phyloP scores from a whole-genome alignment of 2,888 invertebrate species.

The Augiades crinisus region DNA sequence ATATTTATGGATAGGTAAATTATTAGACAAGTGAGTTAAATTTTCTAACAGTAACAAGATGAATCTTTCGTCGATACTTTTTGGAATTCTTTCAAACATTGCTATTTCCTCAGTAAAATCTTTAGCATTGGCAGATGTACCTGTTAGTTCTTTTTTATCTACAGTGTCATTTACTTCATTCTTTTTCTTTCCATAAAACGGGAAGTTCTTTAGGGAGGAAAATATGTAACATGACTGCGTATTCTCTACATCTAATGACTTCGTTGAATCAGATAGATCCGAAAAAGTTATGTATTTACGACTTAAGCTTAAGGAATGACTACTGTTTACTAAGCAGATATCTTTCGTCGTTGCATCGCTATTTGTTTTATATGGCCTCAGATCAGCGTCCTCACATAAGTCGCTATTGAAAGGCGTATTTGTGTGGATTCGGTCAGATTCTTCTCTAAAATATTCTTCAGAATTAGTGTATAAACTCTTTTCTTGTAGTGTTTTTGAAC shows the following conservation, averaged over 20 bases:
- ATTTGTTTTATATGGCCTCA: constrained; percentile 47
- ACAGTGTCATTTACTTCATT: constrained; percentile 30
- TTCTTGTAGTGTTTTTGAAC: constrained; percentile 4
- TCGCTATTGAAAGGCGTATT: not conserved
- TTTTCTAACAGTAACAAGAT: constrained; percentile 61
- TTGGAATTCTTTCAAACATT: constrained; percentile 47
- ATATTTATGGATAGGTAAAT: constrained; percentile 49
- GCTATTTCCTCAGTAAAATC: constrained; percentile 37
- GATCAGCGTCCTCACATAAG: constrained; percentile 32
- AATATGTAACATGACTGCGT: constrained; percentile 51
- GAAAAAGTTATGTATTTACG: not conserved
- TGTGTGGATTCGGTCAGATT: not conserved
- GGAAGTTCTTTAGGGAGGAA: constrained; percentile 46
- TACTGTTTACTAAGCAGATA: constrained; percentile 30
- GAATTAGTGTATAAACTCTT: too few species aligned
- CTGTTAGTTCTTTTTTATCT: constrained; percentile 26
- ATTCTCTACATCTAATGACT: constrained; percentile 36
- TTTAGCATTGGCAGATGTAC: constrained; percentile 23
- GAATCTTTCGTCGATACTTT: constrained; percentile 59
- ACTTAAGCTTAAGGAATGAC: not conserved
- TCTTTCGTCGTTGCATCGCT: constrained; percentile 53
- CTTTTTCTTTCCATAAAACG: constrained; percentile 32
- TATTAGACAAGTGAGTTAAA: constrained; percentile 53
- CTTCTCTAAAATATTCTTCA: not conserved
- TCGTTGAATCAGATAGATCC: constrained; percentile 4